Conservation (phyloP, 2,888 invertebrate species). For the Allophyes oxyacanthae region DNA sequence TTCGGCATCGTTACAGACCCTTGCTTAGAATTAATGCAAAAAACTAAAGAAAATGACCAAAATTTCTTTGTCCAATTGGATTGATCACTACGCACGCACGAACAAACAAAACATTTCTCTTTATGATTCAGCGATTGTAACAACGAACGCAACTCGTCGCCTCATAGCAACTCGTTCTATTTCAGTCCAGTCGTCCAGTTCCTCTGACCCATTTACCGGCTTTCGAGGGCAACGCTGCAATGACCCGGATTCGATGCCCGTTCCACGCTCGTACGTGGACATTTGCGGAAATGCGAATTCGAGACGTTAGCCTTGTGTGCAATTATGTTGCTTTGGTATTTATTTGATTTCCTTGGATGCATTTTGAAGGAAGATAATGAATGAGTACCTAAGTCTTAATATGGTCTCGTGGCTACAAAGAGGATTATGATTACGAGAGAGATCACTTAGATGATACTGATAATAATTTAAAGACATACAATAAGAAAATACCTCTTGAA, state of each 20-base stretch:
- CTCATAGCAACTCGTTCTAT: constrained; percentile 67
- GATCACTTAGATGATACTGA: too few species aligned
- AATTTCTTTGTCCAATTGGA: too few species aligned
- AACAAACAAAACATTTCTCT: constrained; percentile 3
- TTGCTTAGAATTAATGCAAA: too few species aligned
- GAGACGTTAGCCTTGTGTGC: constrained; percentile 44
- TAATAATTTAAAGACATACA: too few species aligned
- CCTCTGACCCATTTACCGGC: constrained; percentile 71
- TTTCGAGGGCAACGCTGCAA: constrained; percentile 71
- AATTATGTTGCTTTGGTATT: constrained; percentile 32
- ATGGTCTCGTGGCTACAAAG: too few species aligned
- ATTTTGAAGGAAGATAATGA: constrained; percentile 1
- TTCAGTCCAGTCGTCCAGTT: constrained; percentile 48
- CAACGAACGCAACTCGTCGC: constrained; percentile 12
- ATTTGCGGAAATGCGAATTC: constrained; percentile 52
- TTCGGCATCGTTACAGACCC: too few species aligned
- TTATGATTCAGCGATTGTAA: constrained; percentile 6
- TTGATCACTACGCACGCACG: too few species aligned
- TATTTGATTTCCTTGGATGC: constrained; percentile 17
- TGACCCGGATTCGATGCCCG: constrained; percentile 74
- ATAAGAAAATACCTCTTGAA: too few species aligned
- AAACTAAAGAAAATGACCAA: too few species aligned
- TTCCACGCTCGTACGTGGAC: constrained; percentile 39
- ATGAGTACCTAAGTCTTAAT: neutral
- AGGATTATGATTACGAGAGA: too few species aligned